phyloP scores from a whole-genome alignment of 2,888 invertebrate genomes.

The Noctua fimbriata region DNA sequence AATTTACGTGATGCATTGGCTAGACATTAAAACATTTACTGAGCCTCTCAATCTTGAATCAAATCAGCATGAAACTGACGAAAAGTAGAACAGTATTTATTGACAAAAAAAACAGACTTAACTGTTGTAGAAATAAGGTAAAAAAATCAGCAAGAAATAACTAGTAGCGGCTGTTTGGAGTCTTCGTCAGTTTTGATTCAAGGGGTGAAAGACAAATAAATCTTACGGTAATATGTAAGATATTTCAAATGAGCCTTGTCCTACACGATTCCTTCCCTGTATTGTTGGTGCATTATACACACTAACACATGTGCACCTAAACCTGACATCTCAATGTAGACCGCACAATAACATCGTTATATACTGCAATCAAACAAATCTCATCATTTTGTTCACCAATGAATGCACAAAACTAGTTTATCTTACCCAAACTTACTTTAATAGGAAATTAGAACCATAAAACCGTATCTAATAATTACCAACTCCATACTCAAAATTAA shows the following conservation, averaged over 20 bases:
- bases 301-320: conserved; percentile 6
- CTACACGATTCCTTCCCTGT: conserved; percentile 3
- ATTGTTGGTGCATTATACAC: neutral
- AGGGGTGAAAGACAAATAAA: neutral
- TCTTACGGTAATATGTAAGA: neutral
- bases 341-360: neutral
- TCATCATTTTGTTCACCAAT: conserved; percentile 2
- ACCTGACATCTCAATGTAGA: neutral
- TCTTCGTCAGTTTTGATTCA: conserved; percentile 18
- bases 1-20: conserved; percentile 40
- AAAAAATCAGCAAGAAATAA: conserved; percentile 4
- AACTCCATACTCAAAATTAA: neutral
- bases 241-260: neutral
- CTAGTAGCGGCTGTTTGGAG: neutral
- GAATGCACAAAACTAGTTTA: conserved; percentile 13
- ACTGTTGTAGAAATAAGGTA: neutral
- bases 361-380: conserved; percentile 8
- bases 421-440: conserved; percentile 6
- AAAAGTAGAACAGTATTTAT: neutral
- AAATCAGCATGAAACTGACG: conserved; percentile 32
- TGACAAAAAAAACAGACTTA: neutral
- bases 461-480: conserved; percentile 8
- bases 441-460: conserved; percentile 33
- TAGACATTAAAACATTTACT: conserved; percentile 16
- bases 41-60: conserved; percentile 26